phyloP scores from a whole-genome alignment of 2,888 invertebrate species.

The Fragum fragum region DNA sequence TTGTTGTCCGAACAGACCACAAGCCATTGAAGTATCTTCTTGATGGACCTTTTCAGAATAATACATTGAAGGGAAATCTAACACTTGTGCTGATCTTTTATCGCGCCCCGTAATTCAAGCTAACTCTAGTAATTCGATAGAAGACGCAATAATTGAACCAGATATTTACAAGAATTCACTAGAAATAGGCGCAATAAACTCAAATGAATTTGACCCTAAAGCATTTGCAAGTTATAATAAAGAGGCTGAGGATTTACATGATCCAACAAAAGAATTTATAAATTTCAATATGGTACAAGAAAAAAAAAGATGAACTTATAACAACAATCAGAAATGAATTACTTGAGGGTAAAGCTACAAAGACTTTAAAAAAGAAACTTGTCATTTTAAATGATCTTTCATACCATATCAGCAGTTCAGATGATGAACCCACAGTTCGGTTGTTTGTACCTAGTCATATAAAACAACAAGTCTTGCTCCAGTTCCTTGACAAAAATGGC shows the following conservation, averaged over 20 bases:
- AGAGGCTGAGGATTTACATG: too few species aligned
- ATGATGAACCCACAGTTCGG: conserved; percentile 45
- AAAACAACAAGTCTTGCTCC: too few species aligned
- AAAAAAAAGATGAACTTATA: conserved; percentile 38
- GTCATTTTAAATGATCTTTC: conserved; percentile 48
- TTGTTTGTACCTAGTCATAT: background rate
- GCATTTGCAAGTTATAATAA: too few species aligned
- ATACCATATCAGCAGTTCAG: conserved; percentile 51
- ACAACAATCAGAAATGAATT: conserved; percentile 25
- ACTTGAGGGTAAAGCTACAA: conserved; percentile 11
- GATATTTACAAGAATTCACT: conserved; percentile 46
- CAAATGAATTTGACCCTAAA: too few species aligned
- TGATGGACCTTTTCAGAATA: too few species aligned
- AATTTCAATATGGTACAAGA: conserved; percentile 34
- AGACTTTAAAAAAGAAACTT: conserved; percentile 23
- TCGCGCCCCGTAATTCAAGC: too few species aligned
- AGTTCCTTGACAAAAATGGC: too few species aligned
- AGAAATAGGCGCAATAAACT: conserved; percentile 43
- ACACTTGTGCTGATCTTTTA: too few species aligned
- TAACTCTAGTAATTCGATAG: background rate
- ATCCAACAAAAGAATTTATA: background rate
- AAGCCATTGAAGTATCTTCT: conserved; percentile 33
- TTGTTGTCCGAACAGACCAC: conserved; percentile 1
- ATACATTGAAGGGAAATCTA: too few species aligned
- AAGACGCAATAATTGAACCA: background rate